Evolutionary conservation across 2,797 vertebrate species (phyloP).

Genomic region (Eleutherodactylus coqui): DNA sequence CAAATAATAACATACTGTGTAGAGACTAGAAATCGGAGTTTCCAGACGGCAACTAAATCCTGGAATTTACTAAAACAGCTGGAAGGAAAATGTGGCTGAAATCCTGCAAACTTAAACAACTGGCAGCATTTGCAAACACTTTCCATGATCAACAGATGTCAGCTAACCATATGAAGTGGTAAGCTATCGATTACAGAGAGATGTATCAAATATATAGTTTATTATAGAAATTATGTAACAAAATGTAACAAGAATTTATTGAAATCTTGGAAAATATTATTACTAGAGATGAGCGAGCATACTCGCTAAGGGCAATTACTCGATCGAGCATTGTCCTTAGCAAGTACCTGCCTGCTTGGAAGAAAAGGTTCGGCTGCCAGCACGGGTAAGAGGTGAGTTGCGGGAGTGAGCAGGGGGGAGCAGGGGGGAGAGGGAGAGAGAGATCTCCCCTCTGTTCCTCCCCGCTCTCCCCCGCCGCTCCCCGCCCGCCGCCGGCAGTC

Average conservation of each 20-base stretch:
- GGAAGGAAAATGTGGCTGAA: slow-evolving; percentile 23
- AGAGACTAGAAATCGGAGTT: not conserved
- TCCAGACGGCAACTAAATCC: slow-evolving; percentile 39
- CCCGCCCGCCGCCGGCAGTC: no score
- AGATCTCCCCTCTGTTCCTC: no score
- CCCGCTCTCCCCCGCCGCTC: no score
- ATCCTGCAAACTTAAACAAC: slow-evolving; percentile 28
- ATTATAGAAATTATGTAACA: not conserved
- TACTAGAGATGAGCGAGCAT: no score
- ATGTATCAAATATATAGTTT: not conserved
- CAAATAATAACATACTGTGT: slow-evolving; percentile 1
- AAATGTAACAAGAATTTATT: not conserved
- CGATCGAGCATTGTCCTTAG: no score
- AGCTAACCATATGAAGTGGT: not conserved
- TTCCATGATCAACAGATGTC: slow-evolving; percentile 31
- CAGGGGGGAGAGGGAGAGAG: no score
- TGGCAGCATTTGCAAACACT: slow-evolving; percentile 14
- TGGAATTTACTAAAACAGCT: slow-evolving; percentile 54
- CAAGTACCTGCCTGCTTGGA: no score
- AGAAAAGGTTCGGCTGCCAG: no score
- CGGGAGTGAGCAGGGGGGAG: no score
- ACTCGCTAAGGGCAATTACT: no score
- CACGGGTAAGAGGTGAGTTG: no score
- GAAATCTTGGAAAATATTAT: not conserved
- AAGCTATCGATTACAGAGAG: not conserved